Evolutionary conservation across 1,140 invertebrate species (phyloP), one percentile per base, ranked within the genome.

Genomic region (Helicoverpa armigera): DNA sequence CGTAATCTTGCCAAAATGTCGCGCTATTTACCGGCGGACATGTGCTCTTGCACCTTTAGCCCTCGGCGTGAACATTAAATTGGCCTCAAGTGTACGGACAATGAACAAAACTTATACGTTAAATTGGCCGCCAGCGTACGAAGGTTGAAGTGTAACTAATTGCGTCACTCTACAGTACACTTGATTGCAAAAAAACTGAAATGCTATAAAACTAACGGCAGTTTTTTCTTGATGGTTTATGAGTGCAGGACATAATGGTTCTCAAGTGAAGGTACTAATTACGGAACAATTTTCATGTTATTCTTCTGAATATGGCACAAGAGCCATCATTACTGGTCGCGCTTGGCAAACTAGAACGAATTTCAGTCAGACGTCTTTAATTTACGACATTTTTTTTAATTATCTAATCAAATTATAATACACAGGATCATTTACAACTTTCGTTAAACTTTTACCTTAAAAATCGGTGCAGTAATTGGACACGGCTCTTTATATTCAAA

Each of bases 81-180:
- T 73, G 53, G 70, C 70, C 70, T 7, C 14, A 73, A 73, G 53
- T 73, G 31, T 35, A 35, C 29, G 53, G 70, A 70, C 67, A 70
- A 70, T 70, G 67, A 54, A 70, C 11, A 70, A 70, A 70, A 70
- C 50, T 70, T 23, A 43, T 43, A 56, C 70, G 53, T 73, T 73
- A 73, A 73, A 56, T 56, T 58, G 70, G 14, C 70, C 70, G 13
- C 31, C 16, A 73, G 70, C 35, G 69, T 54, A 31, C n/a, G 50
- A 54, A 72, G 51, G 69, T 72, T 54, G 69, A 72, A 72, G 69
- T 73, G 70, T 73, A 73, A 73, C 70, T 73, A 73, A 75, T 75
- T 75, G 58, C 73, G 54, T 58, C 73, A 75, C 54, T 61, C 73
- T 70, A 70, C 67, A 56, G 54, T 75, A 61, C 73, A 75, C 73